These are phyloP conservation scores for Zosterops borbonicus DNA, from an alignment of 2,113 vertebrate genomes.

Conservation along the genomic window DNA sequence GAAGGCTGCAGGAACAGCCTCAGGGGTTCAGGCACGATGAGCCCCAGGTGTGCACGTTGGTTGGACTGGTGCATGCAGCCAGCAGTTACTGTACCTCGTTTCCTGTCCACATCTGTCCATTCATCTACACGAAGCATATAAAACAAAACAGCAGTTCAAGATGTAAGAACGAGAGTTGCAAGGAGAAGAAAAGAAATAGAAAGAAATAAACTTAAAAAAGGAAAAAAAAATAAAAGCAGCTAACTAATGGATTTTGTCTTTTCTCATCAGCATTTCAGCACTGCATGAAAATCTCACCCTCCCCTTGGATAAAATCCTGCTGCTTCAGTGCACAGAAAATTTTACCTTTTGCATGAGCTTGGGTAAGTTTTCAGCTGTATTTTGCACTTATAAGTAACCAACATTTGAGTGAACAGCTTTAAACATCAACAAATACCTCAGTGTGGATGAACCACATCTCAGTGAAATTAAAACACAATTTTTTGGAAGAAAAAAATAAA, in stretches of 20 bases:
- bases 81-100: conserved; percentile 86
- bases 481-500: background rate
- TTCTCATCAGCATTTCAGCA: background rate
- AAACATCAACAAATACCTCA: background rate
- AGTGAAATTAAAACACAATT: fast-evolving
- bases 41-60: conserved; percentile 42
- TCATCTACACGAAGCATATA: conserved; percentile 85
- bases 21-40: background rate
- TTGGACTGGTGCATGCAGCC: conserved; percentile 69
- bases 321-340: background rate
- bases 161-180: conserved; percentile 63
- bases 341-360: background rate
- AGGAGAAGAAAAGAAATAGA: conserved; percentile 54
- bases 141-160: conserved; percentile 79
- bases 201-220: background rate
- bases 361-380: background rate
- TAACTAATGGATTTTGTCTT: background rate
- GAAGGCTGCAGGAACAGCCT: conserved; percentile 30
- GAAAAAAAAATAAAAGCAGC: background rate
- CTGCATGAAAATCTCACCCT: background rate
- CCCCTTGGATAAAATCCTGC: background rate
- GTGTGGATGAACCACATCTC: background rate
- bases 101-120: conserved; percentile 97
- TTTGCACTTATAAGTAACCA: background rate
- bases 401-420: background rate